Evolutionary conservation across 2,888 invertebrate species (phyloP), one percentile per base, ranked within the genome.

Genomic region (Palloptera scutellata): DNA sequence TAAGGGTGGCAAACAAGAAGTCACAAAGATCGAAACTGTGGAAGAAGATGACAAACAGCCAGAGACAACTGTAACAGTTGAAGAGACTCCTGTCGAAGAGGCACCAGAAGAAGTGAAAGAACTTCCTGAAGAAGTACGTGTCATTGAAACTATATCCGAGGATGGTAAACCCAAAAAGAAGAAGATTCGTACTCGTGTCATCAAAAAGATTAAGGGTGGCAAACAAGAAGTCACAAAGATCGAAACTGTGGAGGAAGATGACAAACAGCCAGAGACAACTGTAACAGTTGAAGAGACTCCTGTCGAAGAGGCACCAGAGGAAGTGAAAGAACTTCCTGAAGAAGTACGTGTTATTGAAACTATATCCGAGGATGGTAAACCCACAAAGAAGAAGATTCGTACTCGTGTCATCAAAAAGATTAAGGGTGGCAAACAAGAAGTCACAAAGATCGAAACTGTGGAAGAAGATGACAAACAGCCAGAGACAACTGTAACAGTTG

Each of bases 371-470:
- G 72, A 70, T 13, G 73, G 73, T 2, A 73, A 57, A 11, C 73
- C 73, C 0, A 72, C 58, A 43, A 69, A 70, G 41, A 73, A 66
- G 57, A 73, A 70, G 67, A 70, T 72, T 0, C 70, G 72, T 13
- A 73, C 73, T 1, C 73, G 73, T 17, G 57, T 72, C 6, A 72
- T 73, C 62, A 73, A 73, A 11, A 73, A 72, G 67, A 48, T 72
- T 12, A 73, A 70, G 61, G 73, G 72, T 43, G 72, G 67, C 61
- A 73, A 72, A 10, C 72, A 73, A 66, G 72, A 73, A 58, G 61
- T 73, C 13, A 72, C 73, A 11, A 73, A 72, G 66, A 73, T 73
- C 11, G 72, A 73, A 51, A 73, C 73, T 1, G 69, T 73, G 11
- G 73, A 73, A 52, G 73, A 73, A 6, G 72, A 73, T 62, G 72